Base-by-base conservation (phyloP, 37 sponge, comb jelly and placozoan genomes). In the Hexactinellida sp. region DNA sequence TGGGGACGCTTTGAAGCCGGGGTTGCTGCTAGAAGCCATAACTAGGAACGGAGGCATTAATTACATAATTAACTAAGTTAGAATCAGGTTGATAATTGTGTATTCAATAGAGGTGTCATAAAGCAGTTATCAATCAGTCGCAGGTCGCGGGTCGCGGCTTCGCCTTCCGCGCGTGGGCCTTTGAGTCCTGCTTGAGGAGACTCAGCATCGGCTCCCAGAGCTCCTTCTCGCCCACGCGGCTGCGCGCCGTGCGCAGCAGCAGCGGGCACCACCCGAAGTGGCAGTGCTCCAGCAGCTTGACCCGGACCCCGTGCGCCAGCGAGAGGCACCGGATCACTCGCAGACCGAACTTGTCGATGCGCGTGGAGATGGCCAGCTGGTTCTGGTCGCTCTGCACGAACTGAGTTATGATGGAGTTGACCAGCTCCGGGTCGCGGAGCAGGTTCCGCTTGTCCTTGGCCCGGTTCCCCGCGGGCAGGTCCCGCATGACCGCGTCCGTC, bases 261-360 rank as follows among this genome's bases (percentile, higher is more conserved):
- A 63, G 76, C 3, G 76, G 76, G 34, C 76, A 63, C 76, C 76
- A 63, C 19, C 76, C 76, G 76, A 63, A 63, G 13, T 63, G 76
- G 34, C 76, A 63, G 13, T 63, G 76, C 34, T 63, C 76, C 76
- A 63, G 13, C 76, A 63, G 34, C 30, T 63, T 63, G 76, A 63
- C 76, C 30, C 13, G 3, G 5, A 63, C 76, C 34, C 76, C 76
- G 34, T 63, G 76, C 3, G 76, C 76, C 34, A 63, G 76, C 3
- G 76, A 63, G 25, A 63, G 34, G 30, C 76, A 63, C 3, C 76
- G 76, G 25, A 63, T 63, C 3, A 63, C 30, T n/a, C 76, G 3
- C 3, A 63, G 13, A 7, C 76, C 76, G 76, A 63, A 63, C 76
- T 63, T 63, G 34, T 63, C 76, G 5, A 63, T 63, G 25, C 76